phyloP scores from a whole-genome alignment of 2,888 invertebrate genomes.

The Catocala sponsa region DNA sequence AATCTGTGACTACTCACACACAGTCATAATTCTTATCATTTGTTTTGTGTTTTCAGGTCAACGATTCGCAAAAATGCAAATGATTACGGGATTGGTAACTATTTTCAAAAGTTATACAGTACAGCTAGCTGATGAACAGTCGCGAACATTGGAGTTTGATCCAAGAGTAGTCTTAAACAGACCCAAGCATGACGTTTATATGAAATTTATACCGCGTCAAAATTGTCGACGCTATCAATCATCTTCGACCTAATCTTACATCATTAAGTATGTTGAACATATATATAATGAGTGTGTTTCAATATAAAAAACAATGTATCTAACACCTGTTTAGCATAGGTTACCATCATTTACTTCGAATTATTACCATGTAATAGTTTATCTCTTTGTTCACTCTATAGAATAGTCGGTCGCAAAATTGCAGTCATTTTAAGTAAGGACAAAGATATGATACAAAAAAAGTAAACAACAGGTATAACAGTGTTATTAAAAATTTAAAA shows the following conservation, averaged over 20 bases:
- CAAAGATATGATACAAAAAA: too few relatives aligned
- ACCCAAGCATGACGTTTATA: slow-evolving; percentile 8
- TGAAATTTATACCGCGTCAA: slow-evolving; percentile 18
- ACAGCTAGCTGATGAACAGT: slow-evolving; percentile 13
- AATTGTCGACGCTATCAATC: not conserved
- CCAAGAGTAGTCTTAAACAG: slow-evolving; percentile 18
- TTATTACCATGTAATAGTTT: too few relatives aligned
- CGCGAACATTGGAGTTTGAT: slow-evolving; percentile 10
- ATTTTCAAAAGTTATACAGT: slow-evolving; percentile 24
- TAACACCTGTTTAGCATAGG: too few relatives aligned
- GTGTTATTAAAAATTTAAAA: too few relatives aligned
- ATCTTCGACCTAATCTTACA: not conserved
- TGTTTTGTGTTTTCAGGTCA: slow-evolving; percentile 21
- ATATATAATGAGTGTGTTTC: too few relatives aligned
- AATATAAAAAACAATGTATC: too few relatives aligned
- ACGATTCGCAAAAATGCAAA: slow-evolving; percentile 33
- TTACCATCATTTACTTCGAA: too few relatives aligned
- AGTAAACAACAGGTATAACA: too few relatives aligned
- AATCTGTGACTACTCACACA: not conserved
- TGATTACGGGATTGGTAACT: slow-evolving; percentile 23
- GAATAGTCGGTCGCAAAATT: too few relatives aligned
- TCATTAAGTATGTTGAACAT: too few relatives aligned
- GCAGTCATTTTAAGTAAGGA: too few relatives aligned
- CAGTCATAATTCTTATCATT: not conserved
- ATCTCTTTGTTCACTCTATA: too few relatives aligned